Percentiles rank a stretch among this genome's conserved stretches.
These are phyloP conservation scores for Marisa cornuarietis DNA, from an alignment of 1,140 invertebrate genomes.

Conservation along the genomic window DNA sequence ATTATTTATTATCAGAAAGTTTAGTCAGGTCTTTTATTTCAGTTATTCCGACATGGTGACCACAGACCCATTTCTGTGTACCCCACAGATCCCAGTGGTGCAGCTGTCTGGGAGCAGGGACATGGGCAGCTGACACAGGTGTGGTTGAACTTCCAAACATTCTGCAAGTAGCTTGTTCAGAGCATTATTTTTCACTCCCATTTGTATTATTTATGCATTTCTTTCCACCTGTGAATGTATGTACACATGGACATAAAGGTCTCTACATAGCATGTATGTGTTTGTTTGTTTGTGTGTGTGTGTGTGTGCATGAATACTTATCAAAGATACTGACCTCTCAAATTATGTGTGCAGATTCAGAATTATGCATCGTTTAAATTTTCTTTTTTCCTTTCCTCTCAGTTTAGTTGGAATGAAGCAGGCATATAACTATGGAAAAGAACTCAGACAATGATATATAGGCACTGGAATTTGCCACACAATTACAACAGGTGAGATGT, in stretches of 20 bases:
- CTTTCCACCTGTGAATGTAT: background rate
- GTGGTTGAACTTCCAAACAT: background rate
- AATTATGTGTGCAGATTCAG: background rate
- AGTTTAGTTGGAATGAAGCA: constrained; percentile 2
- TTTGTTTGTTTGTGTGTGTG: constrained; percentile 6
- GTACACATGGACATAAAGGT: background rate
- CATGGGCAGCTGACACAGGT: constrained; percentile 43
- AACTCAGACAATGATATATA: constrained; percentile 6
- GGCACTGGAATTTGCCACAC: background rate
- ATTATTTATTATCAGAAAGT: background rate
- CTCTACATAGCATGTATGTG: background rate
- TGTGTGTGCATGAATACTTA: background rate
- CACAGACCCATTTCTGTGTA: constrained; percentile 76
- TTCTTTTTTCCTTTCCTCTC: background rate
- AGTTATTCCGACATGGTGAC: constrained; percentile 78
- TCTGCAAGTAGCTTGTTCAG: background rate
- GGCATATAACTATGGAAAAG: background rate
- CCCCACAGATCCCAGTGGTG: constrained; percentile 75
- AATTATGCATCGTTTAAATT: background rate
- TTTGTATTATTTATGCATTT: too few species aligned
- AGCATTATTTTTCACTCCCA: too few species aligned
- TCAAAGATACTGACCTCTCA: background rate
- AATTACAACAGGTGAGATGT: background rate
- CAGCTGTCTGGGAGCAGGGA: constrained; percentile 79
- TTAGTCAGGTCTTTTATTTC: constrained; percentile 10